A percentile compares a stretch with the other conserved stretches of the same genome.
Evolutionary conservation across 2,113 vertebrate species (phyloP).

Genomic region (Serilophus lunatus): DNA sequence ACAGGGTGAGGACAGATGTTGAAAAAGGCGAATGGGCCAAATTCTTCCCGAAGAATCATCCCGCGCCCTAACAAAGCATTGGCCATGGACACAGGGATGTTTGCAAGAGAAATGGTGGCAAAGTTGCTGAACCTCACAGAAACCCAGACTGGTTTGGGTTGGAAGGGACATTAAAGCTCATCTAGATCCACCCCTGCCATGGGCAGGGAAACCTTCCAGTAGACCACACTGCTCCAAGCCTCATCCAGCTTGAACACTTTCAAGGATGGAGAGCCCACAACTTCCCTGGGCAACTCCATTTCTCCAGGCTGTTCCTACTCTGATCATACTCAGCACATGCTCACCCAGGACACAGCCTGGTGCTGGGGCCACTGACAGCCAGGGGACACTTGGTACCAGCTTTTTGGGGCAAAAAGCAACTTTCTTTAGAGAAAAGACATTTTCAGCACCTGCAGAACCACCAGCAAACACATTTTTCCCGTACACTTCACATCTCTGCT

Average conservation of each 20-base stretch:
- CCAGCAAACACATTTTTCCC: fast-evolving
- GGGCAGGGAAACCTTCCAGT: not conserved
- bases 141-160: not conserved
- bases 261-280: not conserved
- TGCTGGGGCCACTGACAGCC: fast-evolving
- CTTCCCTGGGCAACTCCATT: not conserved
- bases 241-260: fast-evolving
- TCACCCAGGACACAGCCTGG: not conserved
- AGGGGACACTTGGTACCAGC: not conserved
- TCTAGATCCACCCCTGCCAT: not conserved
- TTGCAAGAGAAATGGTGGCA: not conserved
- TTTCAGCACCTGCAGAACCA: not conserved
- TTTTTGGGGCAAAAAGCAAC: not conserved
- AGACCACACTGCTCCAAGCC: fast-evolving
- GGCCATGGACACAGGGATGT: fast-evolving
- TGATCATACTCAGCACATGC: fast-evolving
- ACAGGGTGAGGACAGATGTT: not conserved
- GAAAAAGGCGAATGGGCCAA: not conserved
- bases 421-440: fast-evolving
- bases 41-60: not conserved
- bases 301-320: not conserved
- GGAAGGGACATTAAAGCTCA: not conserved
- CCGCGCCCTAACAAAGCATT: not conserved
- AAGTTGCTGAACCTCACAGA: not conserved
- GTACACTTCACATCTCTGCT: not conserved